Conservation (phyloP, 1,140 invertebrate genomes). For the Drosophila guanche region DNA sequence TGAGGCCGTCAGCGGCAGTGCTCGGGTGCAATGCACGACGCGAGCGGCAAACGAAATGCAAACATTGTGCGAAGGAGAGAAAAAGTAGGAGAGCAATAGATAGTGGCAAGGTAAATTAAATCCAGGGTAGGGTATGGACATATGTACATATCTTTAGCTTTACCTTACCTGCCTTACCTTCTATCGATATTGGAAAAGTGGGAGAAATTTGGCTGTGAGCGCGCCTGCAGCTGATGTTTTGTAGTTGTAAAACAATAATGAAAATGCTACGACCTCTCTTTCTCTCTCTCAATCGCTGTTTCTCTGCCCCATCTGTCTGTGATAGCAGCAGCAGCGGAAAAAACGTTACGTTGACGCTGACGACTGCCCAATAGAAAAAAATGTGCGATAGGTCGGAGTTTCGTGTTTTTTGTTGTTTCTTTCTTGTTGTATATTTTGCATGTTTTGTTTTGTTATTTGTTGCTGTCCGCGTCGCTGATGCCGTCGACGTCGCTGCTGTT, state of each 20-base stretch:
- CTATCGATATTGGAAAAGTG: not conserved
- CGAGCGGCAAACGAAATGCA: slow-evolving; percentile 36
- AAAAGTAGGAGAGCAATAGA: slow-evolving; percentile 43
- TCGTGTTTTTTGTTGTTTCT: slow-evolving; percentile 39
- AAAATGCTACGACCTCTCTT: slow-evolving; percentile 63
- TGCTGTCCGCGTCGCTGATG: slow-evolving; percentile 22
- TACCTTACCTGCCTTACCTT: no score
- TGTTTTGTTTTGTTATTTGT: slow-evolving; percentile 59
- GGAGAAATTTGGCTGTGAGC: not conserved
- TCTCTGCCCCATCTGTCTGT: slow-evolving; percentile 42
- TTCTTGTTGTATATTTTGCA: slow-evolving; percentile 38
- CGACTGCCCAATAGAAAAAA: slow-evolving; percentile 74
- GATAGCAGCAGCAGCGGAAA: slow-evolving; percentile 48
- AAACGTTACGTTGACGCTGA: slow-evolving; percentile 41
- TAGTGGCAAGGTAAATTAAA: slow-evolving; percentile 8
- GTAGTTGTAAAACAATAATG: slow-evolving; percentile 63
- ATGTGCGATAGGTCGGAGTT: slow-evolving; percentile 76
- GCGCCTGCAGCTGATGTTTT: slow-evolving; percentile 4
- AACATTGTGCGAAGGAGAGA: slow-evolving; percentile 13
- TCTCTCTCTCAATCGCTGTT: slow-evolving; percentile 48
- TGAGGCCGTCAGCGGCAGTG: slow-evolving; percentile 31
- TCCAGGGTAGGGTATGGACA: no score
- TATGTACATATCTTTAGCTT: no score
- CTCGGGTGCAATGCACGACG: slow-evolving; percentile 72
- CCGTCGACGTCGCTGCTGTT: slow-evolving; percentile 23